Evolutionary conservation across 2,888 invertebrate genomes (phyloP), one percentile per base, ranked within the genome.

Genomic region (Cabera pusaria): DNA sequence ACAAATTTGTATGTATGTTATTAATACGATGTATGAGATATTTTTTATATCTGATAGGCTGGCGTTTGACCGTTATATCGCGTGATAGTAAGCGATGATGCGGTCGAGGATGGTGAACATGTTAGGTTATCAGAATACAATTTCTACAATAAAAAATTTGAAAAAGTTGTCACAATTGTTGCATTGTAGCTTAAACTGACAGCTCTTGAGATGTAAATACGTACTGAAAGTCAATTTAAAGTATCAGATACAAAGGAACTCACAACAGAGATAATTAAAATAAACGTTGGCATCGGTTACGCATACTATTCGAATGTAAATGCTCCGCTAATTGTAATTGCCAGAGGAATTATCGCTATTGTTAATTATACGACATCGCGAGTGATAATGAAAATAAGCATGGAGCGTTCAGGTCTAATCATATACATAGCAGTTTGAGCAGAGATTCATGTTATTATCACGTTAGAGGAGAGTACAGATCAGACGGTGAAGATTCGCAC

Each of bases 211-310:
- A n/a, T n/a, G n/a, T n/a, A n/a, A n/a, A n/a, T n/a, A n/a, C n/a
- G n/a, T n/a, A n/a, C n/a, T n/a, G n/a, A n/a, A n/a, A n/a, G n/a
- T n/a, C n/a, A n/a, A n/a, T n/a, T n/a, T n/a, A n/a, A n/a, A n/a
- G n/a, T n/a, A n/a, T n/a, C n/a, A n/a, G n/a, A 11, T 17, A 14
- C 6, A 9, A 10, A 7, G 7, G 12, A 4, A 32, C 14, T 17
- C 6, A 28, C 5, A 22, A 27, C 32, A 32, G 17, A 35, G 14
- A 40, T 21, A 38, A 43, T 42, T 26, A 42, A 44, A 49, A 44
- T 36, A 39, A 48, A 39, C 36, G 39, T 43, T 40, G 49, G 52
- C 50, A 49, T 40, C 44, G 37, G 26, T 29, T 9, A 33, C 29
- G 26, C 16, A 14, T 25, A 21, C 12, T 21, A 36, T 35, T 26